phyloP scores from a whole-genome alignment of 1,140 invertebrate species.

The Ostrea edulis region DNA sequence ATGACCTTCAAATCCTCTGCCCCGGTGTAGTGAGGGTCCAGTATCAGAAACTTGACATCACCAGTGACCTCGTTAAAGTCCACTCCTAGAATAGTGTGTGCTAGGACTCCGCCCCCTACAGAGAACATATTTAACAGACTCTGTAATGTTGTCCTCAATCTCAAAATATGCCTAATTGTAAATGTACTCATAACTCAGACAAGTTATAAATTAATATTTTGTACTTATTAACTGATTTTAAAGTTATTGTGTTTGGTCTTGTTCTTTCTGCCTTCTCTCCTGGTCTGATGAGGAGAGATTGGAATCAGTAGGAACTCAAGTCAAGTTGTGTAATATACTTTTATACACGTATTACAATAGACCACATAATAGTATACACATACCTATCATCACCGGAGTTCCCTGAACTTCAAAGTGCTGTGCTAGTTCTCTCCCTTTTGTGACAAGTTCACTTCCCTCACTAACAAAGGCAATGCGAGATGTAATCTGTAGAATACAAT shows the following conservation, averaged over 20 bases:
- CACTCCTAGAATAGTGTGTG: constrained; percentile 98
- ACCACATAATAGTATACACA: not conserved
- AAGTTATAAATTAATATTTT: no score
- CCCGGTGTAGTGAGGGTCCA: constrained; percentile 99
- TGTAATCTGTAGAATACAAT: constrained; percentile 81
- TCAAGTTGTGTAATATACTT: no score
- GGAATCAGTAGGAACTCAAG: no score
- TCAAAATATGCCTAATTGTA: no score
- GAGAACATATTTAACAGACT: not conserved
- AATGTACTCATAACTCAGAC: no score
- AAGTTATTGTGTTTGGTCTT: no score
- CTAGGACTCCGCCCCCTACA: constrained; percentile 95
- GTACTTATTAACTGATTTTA: no score
- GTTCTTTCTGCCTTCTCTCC: no score
- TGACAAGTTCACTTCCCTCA: constrained; percentile 90
- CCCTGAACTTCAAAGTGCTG: constrained; percentile 96
- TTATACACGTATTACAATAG: not conserved
- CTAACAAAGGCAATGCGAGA: constrained; percentile 92
- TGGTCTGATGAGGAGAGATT: no score
- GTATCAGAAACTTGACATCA: constrained; percentile 92
- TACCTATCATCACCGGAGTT: constrained; percentile 96
- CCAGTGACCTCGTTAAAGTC: constrained; percentile 89
- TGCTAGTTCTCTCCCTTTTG: constrained; percentile 89
- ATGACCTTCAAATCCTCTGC: constrained; percentile 81
- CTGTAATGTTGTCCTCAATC: no score